Evolutionary conservation across 2,113 vertebrate genomes (phyloP).

Genomic region (Arizona elegans): DNA sequence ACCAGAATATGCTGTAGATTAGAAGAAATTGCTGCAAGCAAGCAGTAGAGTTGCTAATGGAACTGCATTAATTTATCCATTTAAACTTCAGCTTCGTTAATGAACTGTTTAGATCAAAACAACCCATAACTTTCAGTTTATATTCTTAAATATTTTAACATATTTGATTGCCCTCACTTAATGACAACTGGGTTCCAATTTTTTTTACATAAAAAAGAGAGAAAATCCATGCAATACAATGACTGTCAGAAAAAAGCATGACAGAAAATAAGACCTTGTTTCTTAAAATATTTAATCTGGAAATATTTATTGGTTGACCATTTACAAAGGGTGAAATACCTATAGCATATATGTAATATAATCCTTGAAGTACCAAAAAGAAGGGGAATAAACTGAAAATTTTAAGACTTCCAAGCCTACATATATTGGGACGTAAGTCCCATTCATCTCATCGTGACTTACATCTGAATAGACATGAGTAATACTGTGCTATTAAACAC

Average conservation of each 20-base stretch:
- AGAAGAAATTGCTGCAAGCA: constrained; percentile 63
- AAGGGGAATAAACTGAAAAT: constrained; percentile 51
- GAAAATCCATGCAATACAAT: constrained; percentile 67
- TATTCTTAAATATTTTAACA: constrained; percentile 69
- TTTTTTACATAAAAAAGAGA: constrained; percentile 68
- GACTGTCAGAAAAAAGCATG: constrained; percentile 61
- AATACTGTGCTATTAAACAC: constrained; percentile 40
- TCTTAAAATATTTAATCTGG: constrained; percentile 59
- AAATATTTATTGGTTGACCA: constrained; percentile 54
- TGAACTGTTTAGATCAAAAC: constrained; percentile 71
- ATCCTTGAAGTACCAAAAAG: constrained; percentile 60
- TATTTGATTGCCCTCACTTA: constrained; percentile 70
- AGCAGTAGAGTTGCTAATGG: constrained; percentile 67
- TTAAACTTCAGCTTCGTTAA: constrained; percentile 74
- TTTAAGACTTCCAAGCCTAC: neutral
- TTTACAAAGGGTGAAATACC: constrained; percentile 1
- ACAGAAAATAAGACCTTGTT: constrained; percentile 66
- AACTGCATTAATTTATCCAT: constrained; percentile 72
- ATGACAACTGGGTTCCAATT: constrained; percentile 66
- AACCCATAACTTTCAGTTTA: constrained; percentile 68
- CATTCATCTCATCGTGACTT: neutral
- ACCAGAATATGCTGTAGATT: constrained; percentile 52
- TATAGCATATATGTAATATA: constrained; percentile 59
- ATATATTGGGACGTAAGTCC: neutral
- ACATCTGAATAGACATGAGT: neutral